Conservation (phyloP, 2,797 vertebrate genomes). For the Pangasius sanitwongsei region DNA sequence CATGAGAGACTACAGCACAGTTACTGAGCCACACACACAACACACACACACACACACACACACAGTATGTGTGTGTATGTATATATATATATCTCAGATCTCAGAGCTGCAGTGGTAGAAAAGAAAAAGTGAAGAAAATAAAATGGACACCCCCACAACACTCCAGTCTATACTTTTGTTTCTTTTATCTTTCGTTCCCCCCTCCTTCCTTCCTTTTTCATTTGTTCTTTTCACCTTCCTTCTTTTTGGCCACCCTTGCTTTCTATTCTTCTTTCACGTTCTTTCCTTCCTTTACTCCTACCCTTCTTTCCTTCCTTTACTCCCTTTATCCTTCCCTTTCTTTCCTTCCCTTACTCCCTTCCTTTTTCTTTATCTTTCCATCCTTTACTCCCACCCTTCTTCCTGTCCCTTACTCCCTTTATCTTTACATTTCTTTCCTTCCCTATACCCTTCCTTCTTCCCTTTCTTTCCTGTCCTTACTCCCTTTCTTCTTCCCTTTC, state of each 20-base stretch:
- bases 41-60: slow-evolving; percentile 15
- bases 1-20: slow-evolving; percentile 40
- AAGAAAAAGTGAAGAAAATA: not conserved
- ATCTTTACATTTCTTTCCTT: not conserved
- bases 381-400: not conserved
- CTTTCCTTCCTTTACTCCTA: not conserved
- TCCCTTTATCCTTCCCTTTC: not conserved
- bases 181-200: not conserved
- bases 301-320: not conserved
- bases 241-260: not conserved
- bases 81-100: not conserved
- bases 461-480: not conserved
- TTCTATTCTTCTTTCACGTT: not conserved
- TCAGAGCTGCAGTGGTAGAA: not conserved
- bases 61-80: not conserved
- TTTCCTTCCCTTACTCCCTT: not conserved
- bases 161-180: not conserved
- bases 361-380: not conserved
- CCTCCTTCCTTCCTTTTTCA: not conserved
- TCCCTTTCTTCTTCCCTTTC: not conserved
- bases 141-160: not conserved
- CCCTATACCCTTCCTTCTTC: not conserved
- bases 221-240: not conserved
- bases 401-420: not conserved
- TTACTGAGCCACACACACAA: slow-evolving; percentile 36